Percentiles rank a stretch among this genome's conserved stretches.
Conservation (phyloP, 2,113 vertebrate species). For the Anoura caudifer region DNA sequence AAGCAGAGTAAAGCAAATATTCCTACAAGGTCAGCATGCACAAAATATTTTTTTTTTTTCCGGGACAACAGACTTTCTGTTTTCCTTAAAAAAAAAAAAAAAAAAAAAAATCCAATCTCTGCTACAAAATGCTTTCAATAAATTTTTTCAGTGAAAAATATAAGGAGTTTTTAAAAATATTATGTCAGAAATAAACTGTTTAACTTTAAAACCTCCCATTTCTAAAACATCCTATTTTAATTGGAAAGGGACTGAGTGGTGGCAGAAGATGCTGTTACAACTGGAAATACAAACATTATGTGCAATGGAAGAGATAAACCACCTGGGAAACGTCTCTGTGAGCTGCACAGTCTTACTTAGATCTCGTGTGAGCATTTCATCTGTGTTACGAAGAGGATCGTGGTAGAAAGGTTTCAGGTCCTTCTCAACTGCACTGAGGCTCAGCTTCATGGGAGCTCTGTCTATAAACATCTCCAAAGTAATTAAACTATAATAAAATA, state of each 20-base stretch:
- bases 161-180: not conserved
- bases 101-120: not conserved
- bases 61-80: not conserved
- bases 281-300: not conserved
- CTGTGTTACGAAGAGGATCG: not conserved
- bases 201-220: not conserved
- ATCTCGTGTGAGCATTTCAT: not conserved
- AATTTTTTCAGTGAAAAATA: not conserved
- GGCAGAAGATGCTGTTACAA: not conserved
- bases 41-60: not conserved
- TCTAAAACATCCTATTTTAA: not conserved
- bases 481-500: slow-evolving; percentile 36
- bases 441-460: not conserved
- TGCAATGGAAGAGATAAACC: not conserved
- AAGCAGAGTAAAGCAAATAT: not conserved
- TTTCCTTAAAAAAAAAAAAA: not conserved
- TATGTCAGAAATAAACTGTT: not conserved
- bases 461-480: not conserved
- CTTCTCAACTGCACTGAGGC: not conserved
- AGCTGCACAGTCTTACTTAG: not conserved
- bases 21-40: not conserved
- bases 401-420: not conserved
- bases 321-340: not conserved
- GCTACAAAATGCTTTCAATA: not conserved
- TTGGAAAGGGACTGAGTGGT: not conserved